Evolutionary conservation across 2,797 vertebrate genomes (phyloP).

Genomic region (Ctenochaetus hawaiiensis): DNA sequence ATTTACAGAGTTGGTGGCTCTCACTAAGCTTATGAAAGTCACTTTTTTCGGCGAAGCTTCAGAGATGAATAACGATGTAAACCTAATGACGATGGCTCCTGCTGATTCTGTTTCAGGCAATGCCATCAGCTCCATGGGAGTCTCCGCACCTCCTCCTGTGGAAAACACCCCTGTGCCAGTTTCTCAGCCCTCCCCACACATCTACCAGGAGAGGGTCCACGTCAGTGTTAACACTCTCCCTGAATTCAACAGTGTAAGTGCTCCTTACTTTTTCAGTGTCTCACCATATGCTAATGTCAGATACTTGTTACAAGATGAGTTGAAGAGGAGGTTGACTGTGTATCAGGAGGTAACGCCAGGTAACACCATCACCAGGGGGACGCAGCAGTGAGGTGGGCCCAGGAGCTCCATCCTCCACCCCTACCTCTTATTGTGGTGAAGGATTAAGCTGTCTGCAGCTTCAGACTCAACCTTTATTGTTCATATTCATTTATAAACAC

Average conservation of each 20-base stretch:
- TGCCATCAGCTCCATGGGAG: conserved; percentile 86
- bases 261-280: conserved; percentile 8
- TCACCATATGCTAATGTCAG: conserved; percentile 27
- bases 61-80: conserved; percentile 56
- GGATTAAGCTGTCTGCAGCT: conserved; percentile 85
- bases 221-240: conserved; percentile 79
- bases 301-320: conserved; percentile 1
- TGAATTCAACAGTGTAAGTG: conserved; percentile 82
- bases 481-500: conserved; percentile 85
- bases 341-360: conserved; percentile 48
- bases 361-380: conserved; percentile 19
- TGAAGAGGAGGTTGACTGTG: conserved; percentile 20
- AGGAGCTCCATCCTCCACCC: conserved; percentile 40
- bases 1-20: not conserved
- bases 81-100: conserved; percentile 59
- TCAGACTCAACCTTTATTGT: conserved; percentile 67
- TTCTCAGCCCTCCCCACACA: conserved; percentile 77
- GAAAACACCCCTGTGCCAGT: conserved; percentile 79
- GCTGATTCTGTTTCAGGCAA: conserved; percentile 81
- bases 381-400: conserved; percentile 25
- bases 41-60: conserved; percentile 33
- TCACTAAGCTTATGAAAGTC: conserved; percentile 25
- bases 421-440: conserved; percentile 66
- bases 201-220: conserved; percentile 78
- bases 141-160: conserved; percentile 77